Evolutionary conservation across 2,888 invertebrate genomes (phyloP), one percentile per base, ranked within the genome.

Genomic region (Eucera pruinosa): DNA sequence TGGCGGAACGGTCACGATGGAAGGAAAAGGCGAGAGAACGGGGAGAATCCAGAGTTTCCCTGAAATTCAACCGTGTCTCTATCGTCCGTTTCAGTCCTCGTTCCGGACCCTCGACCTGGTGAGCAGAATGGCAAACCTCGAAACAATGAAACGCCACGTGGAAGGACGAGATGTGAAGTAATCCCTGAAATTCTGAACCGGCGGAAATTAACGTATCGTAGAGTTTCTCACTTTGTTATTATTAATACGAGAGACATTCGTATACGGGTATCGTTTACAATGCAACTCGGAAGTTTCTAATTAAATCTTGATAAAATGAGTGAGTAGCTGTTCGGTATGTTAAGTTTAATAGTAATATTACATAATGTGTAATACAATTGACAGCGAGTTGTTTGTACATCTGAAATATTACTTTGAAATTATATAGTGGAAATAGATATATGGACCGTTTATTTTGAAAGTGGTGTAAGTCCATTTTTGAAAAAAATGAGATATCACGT

Each of bases 101-200:
- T 57, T 27, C 41, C 20, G 15, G 27, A 15, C 20, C 45, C 15
- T 20, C 60, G 30, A 20, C 2, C 30, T 15, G 45, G 6, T 30
- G 20, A 15, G 13, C 15, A 33, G 25, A 47, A 45, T 18, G 36
- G 23, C 36, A 25, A 2, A 36, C 39, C 20, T 39, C 15, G 67
- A 57, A 48, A 67, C 58, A 67, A 67, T 58, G 67, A 58, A 58
- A 23, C 58, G 36, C 57, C 48, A 50, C 30, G 30, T 41, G 58
- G 20, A 41, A 48, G 27, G 39, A 58, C 58, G 39, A 58, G 58
- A 48, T 27, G 41, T 25, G 27, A 58, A n/a, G 36, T 50, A 39
- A 67, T 67, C 47, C 41, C 7, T 27, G 30, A 30, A 20, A 58
- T 23, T 48, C 11, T 11, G 48, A 39, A 25, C 39, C 43, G 43